These are phyloP conservation scores for Asbolus verrucosus DNA, from an alignment of 1,140 invertebrate genomes.

Conservation along the genomic window DNA sequence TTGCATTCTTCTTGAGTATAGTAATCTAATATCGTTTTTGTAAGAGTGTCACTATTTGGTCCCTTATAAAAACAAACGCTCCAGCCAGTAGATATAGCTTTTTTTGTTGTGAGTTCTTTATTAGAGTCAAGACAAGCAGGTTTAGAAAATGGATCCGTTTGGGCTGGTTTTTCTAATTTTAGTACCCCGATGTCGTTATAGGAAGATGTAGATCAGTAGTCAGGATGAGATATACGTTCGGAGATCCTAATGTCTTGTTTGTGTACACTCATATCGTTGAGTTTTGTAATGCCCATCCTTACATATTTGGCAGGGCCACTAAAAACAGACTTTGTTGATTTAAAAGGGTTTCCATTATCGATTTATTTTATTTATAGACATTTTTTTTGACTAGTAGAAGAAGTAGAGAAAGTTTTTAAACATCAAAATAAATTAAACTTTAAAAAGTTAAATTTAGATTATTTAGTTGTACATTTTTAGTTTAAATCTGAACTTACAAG, in stretches of 20 bases:
- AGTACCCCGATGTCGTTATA: slow-evolving; percentile 75
- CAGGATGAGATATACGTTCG: slow-evolving; percentile 64
- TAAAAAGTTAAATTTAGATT: not conserved
- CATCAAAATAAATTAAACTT: too few species aligned
- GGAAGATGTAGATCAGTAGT: slow-evolving; percentile 66
- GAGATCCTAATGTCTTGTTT: slow-evolving; percentile 52
- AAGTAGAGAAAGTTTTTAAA: too few species aligned
- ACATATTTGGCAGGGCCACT: slow-evolving; percentile 54
- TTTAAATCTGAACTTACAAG: slow-evolving; percentile 44
- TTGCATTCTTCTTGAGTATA: slow-evolving; percentile 56
- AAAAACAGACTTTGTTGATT: slow-evolving; percentile 42
- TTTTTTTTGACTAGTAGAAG: too few species aligned
- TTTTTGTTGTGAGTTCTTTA: slow-evolving; percentile 7
- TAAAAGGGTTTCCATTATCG: too few species aligned
- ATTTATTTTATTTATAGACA: not conserved
- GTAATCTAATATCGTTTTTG: slow-evolving; percentile 67
- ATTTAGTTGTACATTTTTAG: slow-evolving; percentile 43
- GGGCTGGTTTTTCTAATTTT: slow-evolving; percentile 64
- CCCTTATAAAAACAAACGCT: slow-evolving; percentile 55
- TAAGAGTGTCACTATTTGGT: slow-evolving; percentile 64
- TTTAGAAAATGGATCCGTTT: slow-evolving; percentile 64
- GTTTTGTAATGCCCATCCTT: slow-evolving; percentile 66
- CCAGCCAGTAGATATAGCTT: slow-evolving; percentile 53
- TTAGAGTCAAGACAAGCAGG: slow-evolving; percentile 71
- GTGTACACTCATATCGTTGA: slow-evolving; percentile 54